Percentiles rank a stretch among this genome's conserved stretches.
These are phyloP conservation scores for Aporrectodea caliginosa DNA, from an alignment of 1,140 invertebrate genomes.

Conservation along the genomic window DNA sequence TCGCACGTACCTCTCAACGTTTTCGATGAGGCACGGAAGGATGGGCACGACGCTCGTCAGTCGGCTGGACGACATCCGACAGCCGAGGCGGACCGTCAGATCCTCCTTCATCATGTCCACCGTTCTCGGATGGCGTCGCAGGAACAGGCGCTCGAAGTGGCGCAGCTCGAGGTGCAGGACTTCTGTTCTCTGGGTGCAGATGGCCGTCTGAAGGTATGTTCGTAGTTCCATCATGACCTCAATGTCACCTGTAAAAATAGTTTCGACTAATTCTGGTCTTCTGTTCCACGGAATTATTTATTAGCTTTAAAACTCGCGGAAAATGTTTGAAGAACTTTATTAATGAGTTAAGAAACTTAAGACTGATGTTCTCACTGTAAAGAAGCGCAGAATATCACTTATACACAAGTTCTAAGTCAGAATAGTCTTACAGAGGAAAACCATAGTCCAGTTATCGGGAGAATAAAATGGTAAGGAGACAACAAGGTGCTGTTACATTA, in stretches of 20 bases:
- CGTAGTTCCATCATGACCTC: slow-evolving; percentile 50
- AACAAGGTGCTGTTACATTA: too few species aligned
- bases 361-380: too few species aligned
- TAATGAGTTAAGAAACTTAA: too few species aligned
- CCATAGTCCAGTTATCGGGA: too few species aligned
- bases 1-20: neutral
- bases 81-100: slow-evolving; percentile 37
- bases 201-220: slow-evolving; percentile 49
- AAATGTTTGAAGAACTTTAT: too few species aligned
- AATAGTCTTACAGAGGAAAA: too few species aligned
- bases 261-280: too few species aligned
- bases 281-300: too few species aligned
- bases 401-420: too few species aligned
- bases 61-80: neutral
- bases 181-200: slow-evolving; percentile 51
- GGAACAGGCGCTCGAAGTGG: slow-evolving; percentile 52
- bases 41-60: neutral
- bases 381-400: too few species aligned
- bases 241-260: slow-evolving; percentile 46
- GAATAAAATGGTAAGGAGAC: too few species aligned
- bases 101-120: slow-evolving; percentile 46
- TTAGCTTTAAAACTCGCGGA: too few species aligned
- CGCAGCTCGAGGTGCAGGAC: slow-evolving; percentile 52
- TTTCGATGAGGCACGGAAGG: neutral
- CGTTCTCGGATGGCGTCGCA: slow-evolving; percentile 46